phyloP scores from a whole-genome alignment of 2,797 vertebrate species.

The Sebastes iracundus region DNA sequence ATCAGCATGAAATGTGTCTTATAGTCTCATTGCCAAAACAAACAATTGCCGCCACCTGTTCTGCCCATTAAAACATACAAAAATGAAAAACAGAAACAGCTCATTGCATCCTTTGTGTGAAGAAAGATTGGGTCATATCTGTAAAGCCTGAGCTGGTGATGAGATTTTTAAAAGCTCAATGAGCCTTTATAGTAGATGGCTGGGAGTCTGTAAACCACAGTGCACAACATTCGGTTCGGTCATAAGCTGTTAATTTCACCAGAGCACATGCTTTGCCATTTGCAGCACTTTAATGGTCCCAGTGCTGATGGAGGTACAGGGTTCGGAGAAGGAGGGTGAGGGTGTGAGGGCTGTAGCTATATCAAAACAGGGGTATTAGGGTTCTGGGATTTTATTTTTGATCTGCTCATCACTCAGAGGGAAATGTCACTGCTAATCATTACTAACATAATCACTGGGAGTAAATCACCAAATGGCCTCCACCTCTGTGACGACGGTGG shows the following conservation, averaged over 20 bases:
- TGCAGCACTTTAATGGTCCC: conserved; percentile 12
- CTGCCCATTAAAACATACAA: neutral
- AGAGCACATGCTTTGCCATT: neutral
- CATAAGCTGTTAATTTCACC: neutral
- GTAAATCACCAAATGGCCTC: conserved; percentile 30
- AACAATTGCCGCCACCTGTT: neutral
- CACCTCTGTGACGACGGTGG: conserved; percentile 6
- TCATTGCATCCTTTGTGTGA: neutral
- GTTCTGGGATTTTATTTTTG: conserved; percentile 18
- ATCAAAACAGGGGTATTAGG: neutral
- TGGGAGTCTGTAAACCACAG: neutral
- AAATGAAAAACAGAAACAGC: neutral
- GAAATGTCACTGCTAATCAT: conserved; percentile 54
- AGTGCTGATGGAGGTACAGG: neutral
- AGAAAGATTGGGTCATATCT: neutral
- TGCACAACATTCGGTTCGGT: neutral
- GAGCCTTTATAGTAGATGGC: neutral
- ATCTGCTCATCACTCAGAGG: conserved; percentile 7
- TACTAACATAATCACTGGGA: conserved; percentile 35
- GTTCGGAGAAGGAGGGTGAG: neutral
- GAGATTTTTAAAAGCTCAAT: conserved; percentile 13
- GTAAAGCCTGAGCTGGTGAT: neutral
- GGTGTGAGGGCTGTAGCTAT: neutral
- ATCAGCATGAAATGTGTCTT: neutral
- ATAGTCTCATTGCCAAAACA: neutral